Conservation (phyloP, 1,140 invertebrate genomes). For the Copidosoma floridanum region DNA sequence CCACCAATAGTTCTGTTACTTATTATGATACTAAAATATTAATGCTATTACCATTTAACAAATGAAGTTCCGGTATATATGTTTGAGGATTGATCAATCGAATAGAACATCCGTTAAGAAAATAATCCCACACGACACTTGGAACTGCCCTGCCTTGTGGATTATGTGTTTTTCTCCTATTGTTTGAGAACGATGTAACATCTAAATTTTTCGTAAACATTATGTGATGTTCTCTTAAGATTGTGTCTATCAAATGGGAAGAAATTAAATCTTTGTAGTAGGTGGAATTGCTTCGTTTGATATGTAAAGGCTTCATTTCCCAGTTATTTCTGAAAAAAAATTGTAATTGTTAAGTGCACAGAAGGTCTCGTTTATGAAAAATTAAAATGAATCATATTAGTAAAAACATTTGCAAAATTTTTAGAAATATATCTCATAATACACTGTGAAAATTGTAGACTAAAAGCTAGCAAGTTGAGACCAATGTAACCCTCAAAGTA, state of each 20-base stretch:
- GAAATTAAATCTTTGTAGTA: slow-evolving; percentile 78
- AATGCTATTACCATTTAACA: slow-evolving; percentile 62
- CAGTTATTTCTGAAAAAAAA: slow-evolving; percentile 59
- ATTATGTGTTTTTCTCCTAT: slow-evolving; percentile 81
- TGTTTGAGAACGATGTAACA: slow-evolving; percentile 81
- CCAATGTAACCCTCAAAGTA: too few relatives aligned
- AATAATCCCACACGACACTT: slow-evolving; percentile 87
- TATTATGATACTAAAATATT: too few relatives aligned
- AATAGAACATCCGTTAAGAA: slow-evolving; percentile 85
- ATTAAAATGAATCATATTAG: too few relatives aligned
- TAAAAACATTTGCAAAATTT: too few relatives aligned
- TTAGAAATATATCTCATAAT: too few relatives aligned
- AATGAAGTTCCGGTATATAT: slow-evolving; percentile 67
- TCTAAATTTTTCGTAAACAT: slow-evolving; percentile 87
- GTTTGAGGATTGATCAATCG: slow-evolving; percentile 92
- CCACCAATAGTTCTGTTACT: too few relatives aligned
- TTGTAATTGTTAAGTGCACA: too few relatives aligned
- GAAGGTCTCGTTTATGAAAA: too few relatives aligned
- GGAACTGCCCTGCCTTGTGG: slow-evolving; percentile 75
- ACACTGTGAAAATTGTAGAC: too few relatives aligned
- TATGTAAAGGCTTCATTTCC: slow-evolving; percentile 78
- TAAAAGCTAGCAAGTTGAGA: too few relatives aligned
- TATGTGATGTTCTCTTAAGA: slow-evolving; percentile 73
- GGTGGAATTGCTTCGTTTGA: slow-evolving; percentile 64
- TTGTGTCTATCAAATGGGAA: slow-evolving; percentile 72